Evolutionary conservation across 2,888 invertebrate genomes (phyloP).

Genomic region (Liodrosophila aerea): DNA sequence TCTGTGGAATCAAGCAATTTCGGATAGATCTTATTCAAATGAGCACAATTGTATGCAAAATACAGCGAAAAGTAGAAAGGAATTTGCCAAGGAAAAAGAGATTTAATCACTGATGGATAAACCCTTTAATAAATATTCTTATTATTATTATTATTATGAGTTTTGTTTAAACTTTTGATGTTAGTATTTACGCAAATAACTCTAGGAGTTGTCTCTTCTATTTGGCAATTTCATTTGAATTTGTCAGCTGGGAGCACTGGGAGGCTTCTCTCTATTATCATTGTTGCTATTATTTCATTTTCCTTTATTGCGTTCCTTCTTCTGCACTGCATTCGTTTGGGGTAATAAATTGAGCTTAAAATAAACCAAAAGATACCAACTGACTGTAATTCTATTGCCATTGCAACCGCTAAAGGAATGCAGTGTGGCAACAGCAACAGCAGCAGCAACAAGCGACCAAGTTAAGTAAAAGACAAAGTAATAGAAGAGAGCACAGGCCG

Average conservation of each 20-base stretch:
- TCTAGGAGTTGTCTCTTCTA: conserved; percentile 9
- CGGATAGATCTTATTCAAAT: too few relatives aligned
- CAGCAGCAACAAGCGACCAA: conserved; percentile 34
- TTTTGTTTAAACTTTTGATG: too few relatives aligned
- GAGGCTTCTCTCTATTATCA: conserved; percentile 1
- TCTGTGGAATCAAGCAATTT: neutral
- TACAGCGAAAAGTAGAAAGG: too few relatives aligned
- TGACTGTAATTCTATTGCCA: conserved; percentile 66
- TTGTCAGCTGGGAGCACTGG: conserved; percentile 15
- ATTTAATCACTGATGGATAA: too few relatives aligned
- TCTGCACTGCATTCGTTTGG: conserved; percentile 16
- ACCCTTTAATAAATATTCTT: too few relatives aligned
- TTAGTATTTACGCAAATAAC: neutral
- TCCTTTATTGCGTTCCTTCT: too few relatives aligned
- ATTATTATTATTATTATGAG: too few relatives aligned
- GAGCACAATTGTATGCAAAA: too few relatives aligned
- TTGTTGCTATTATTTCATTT: neutral
- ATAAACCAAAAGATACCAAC: conserved; percentile 58
- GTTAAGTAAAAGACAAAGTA: conserved; percentile 62
- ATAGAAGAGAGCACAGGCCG: too few relatives aligned
- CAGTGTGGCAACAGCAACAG: conserved; percentile 14
- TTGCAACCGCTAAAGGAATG: conserved; percentile 27
- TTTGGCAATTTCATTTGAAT: conserved; percentile 48
- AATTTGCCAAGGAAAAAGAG: too few relatives aligned
- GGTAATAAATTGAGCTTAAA: conserved; percentile 66